A percentile compares a stretch with the other conserved stretches of the same genome.
phyloP scores from a whole-genome alignment of 2,888 invertebrate species.

The Pogonocherus hispidulus region DNA sequence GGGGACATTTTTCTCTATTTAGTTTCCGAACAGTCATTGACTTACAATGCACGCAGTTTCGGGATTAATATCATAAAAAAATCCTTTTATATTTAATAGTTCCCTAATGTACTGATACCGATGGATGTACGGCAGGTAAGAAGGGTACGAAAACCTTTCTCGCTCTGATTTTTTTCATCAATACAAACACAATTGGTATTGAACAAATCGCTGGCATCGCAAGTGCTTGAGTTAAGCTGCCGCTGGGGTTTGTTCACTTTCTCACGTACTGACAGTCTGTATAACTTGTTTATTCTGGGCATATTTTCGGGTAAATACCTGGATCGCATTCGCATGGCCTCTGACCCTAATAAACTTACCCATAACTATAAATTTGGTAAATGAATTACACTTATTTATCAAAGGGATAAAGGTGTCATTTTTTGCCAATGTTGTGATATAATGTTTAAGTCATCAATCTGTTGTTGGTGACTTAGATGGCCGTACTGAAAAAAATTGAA shows the following conservation, averaged over 20 bases:
- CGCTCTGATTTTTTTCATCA: constrained; percentile 60
- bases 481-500: too few species aligned
- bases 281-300: constrained; percentile 22
- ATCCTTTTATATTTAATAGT: constrained; percentile 54
- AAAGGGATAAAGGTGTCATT: not conserved
- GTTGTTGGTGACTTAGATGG: too few species aligned
- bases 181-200: constrained; percentile 65
- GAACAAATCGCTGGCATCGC: constrained; percentile 67
- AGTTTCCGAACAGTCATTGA: constrained; percentile 65
- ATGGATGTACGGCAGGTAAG: constrained; percentile 59
- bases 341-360: not conserved
- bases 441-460: too few species aligned
- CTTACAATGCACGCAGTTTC: constrained; percentile 61
- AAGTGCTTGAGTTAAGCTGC: constrained; percentile 65
- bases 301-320: constrained; percentile 4
- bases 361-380: not conserved
- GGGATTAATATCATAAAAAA: constrained; percentile 61
- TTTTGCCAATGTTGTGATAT: not conserved
- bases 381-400: not conserved
- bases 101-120: constrained; percentile 45
- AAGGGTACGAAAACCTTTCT: constrained; percentile 52
- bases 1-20: constrained; percentile 61
- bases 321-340: not conserved
- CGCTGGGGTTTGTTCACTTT: constrained; percentile 56
- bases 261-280: constrained; percentile 50